Base-by-base conservation (phyloP, 2,797 vertebrate genomes). In the Parauchenoglanis punctatus region DNA sequence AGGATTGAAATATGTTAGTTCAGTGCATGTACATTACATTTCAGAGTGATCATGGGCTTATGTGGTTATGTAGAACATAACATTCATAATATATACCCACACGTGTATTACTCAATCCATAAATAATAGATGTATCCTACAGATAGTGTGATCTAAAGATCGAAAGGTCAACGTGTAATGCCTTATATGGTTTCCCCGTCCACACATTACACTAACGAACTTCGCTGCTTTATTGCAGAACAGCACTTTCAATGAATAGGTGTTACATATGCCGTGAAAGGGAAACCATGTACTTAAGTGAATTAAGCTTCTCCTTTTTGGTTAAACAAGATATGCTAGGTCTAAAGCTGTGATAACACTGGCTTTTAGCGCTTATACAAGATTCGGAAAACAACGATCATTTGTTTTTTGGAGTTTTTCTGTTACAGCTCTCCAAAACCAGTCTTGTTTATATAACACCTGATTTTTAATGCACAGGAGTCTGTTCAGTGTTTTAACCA, bases 301-400 rank as follows among this genome's bases (percentile, higher is more conserved):
- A 68, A 90, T 86, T 82, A 85, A 81, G 75, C 86, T 90, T 90
- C 89, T 91, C 40, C 46, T 89, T 89, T 91, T 88, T 73, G 54
- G 70, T 44, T 46, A 59, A 72, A 87, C 52, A 82, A 78, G 82
- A 84, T 52, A 73, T 85, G 58, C 20, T 77, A 84, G 23, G 54
- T 35, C 65, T 70, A 8, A 68, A 86, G 76, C 52, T 84, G 87
- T 86, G 68, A 84, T 88, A 88, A 88, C 83, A 80, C 63, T 86
- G 81, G 85, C 88, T 89, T 84, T 88, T 81, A 73, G 77, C n/a
- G 59, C 81, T 83, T 25, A 84, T 75, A 85, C 20, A 68, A 67
- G 18, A 44, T 61, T 61, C 0, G 18, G 4, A 76, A n/a, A 58
- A 86, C 7, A n/a, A 3, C 15, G 17, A 3, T 54, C 1, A 12